phyloP scores from a whole-genome alignment of 2,888 invertebrate species.

The Therioaphis trifolii region DNA sequence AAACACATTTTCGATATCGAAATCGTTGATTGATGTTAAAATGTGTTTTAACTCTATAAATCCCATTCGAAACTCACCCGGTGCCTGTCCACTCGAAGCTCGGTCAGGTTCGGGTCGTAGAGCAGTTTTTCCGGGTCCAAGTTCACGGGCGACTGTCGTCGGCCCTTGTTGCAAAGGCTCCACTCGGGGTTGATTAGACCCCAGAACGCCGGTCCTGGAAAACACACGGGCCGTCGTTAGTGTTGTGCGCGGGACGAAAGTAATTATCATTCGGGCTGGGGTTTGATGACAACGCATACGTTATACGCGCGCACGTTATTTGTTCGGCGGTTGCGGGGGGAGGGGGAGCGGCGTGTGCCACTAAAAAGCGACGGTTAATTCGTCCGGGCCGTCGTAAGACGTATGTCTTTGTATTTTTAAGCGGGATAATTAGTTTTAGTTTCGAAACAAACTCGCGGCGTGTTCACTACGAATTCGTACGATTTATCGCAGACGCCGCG shows the following conservation, averaged over 20 bases:
- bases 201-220: constrained; percentile 96
- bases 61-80: constrained; percentile 80
- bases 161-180: constrained; percentile 96
- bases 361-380: constrained; percentile 11
- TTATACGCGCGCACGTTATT: too few relatives aligned
- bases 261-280: constrained; percentile 1
- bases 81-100: constrained; percentile 92
- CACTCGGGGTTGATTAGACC: constrained; percentile 98
- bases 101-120: constrained; percentile 94
- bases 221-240: background rate
- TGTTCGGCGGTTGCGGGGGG: too few relatives aligned
- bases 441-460: background rate
- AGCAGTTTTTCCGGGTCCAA: constrained; percentile 93
- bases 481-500: too few relatives aligned
- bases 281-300: background rate
- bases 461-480: too few relatives aligned
- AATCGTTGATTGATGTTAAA: too few relatives aligned
- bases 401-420: constrained; percentile 43
- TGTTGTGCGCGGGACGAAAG: background rate
- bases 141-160: constrained; percentile 97
- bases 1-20: too few relatives aligned
- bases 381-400: constrained; percentile 1
- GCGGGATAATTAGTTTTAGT: constrained; percentile 48
- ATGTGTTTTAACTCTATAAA: too few relatives aligned
- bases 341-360: too few relatives aligned